These are phyloP conservation scores for Marmota monax DNA, from an alignment of 2,113 vertebrate species.

Conservation along the genomic window DNA sequence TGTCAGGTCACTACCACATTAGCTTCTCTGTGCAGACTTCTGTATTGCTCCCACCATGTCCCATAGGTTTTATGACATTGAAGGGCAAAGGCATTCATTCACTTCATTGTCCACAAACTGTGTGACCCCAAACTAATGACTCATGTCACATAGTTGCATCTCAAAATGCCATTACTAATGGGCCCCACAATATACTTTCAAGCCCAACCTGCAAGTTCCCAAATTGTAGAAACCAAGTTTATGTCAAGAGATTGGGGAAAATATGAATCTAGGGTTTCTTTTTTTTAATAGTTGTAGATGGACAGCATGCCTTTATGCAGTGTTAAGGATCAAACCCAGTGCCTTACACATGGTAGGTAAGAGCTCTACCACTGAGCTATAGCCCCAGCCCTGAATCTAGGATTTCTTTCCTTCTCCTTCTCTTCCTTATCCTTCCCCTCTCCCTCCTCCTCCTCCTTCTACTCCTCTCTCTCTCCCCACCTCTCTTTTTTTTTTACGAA, in stretches of 20 bases:
- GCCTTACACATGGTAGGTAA: too few relatives aligned
- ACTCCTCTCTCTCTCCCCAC: too few relatives aligned
- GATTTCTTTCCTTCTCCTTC: too few relatives aligned
- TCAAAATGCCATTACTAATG: background rate
- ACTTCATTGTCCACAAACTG: background rate
- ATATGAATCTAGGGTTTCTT: background rate
- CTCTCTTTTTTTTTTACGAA: background rate
- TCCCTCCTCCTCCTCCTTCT: too few relatives aligned
- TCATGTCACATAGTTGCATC: background rate
- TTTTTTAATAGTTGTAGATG: background rate
- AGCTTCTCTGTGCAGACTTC: background rate
- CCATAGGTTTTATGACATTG: background rate
- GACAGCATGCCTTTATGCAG: too few relatives aligned
- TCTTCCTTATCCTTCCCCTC: too few relatives aligned
- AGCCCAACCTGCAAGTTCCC: background rate
- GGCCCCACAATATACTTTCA: background rate
- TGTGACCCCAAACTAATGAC: background rate
- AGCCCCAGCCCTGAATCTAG: too few relatives aligned
- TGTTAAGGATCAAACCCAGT: too few relatives aligned
- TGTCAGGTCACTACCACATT: background rate
- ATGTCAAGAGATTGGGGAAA: background rate
- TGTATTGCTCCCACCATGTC: too few relatives aligned
- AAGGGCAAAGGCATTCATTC: background rate
- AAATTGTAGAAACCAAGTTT: background rate
- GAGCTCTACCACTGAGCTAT: too few relatives aligned